These are phyloP conservation scores for Luscinia luscinia DNA, from an alignment of 2,797 vertebrate genomes.

Conservation along the genomic window DNA sequence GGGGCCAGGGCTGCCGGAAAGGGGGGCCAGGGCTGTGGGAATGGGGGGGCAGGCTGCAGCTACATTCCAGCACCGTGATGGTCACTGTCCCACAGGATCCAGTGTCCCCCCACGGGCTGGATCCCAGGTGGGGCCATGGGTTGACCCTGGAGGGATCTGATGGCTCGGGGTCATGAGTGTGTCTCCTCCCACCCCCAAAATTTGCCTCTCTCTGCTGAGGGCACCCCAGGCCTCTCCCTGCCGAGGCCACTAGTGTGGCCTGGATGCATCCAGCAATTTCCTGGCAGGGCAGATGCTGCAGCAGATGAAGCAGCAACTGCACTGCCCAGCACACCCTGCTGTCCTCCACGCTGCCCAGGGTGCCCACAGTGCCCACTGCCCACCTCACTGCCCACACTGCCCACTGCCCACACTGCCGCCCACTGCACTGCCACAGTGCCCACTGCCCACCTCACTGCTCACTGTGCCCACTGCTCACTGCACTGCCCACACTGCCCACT, in stretches of 20 bases:
- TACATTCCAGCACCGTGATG: accelerated
- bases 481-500: too few relatives aligned
- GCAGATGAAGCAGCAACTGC: neutral
- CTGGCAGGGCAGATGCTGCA: neutral
- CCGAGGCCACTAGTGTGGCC: accelerated
- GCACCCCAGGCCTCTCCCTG: neutral
- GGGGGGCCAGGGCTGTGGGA: neutral
- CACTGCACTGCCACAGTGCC: too few relatives aligned
- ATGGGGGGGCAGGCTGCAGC: neutral
- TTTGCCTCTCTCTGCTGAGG: neutral
- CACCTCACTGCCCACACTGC: too few relatives aligned
- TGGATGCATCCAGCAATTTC: neutral
- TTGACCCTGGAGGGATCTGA: neutral
- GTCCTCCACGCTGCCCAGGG: neutral
- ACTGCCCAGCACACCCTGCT: neutral
- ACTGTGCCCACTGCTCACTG: neutral
- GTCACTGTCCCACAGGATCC: neutral
- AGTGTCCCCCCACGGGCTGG: accelerated
- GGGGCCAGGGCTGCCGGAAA: too few relatives aligned
- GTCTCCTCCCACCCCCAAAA: accelerated
- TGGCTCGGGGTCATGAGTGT: neutral
- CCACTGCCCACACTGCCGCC: neutral
- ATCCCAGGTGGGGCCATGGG: accelerated
- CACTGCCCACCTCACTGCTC: too few relatives aligned
- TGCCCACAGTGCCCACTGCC: neutral